phyloP scores from a whole-genome alignment of 2,797 vertebrate genomes.

The Acanthornis magna region DNA sequence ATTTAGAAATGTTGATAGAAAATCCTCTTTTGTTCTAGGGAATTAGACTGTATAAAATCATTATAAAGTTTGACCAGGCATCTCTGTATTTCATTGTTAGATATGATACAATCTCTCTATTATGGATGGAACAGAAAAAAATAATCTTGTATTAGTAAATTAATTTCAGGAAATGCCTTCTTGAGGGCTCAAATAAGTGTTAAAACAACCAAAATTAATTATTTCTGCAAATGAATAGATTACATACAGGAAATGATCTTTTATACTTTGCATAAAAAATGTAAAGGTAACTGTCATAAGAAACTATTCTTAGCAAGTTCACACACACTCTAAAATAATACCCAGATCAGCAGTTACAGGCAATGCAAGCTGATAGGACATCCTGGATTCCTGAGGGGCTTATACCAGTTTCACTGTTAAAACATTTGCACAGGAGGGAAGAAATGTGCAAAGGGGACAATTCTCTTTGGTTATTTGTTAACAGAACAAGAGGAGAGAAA shows the following conservation, averaged over 20 bases:
- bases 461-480: not conserved
- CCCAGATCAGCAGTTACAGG: not conserved
- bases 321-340: not conserved
- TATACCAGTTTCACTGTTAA: not conserved
- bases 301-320: not conserved
- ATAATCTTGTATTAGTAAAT: not conserved
- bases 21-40: not conserved
- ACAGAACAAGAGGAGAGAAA: not conserved
- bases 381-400: not conserved
- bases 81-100: not conserved
- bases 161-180: not conserved
- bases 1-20: not conserved
- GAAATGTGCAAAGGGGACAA: not conserved
- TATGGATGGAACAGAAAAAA: not conserved
- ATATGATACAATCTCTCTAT: not conserved
- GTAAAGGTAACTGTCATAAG: not conserved
- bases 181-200: not conserved
- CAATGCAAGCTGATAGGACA: not conserved
- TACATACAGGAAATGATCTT: not conserved
- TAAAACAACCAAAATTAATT: not conserved
- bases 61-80: not conserved
- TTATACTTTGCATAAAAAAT: not conserved
- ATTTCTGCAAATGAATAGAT: not conserved
- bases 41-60: not conserved
- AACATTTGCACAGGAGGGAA: not conserved